Base-by-base conservation (phyloP, 2,113 vertebrate genomes). In the Formicarius rufipectus region DNA sequence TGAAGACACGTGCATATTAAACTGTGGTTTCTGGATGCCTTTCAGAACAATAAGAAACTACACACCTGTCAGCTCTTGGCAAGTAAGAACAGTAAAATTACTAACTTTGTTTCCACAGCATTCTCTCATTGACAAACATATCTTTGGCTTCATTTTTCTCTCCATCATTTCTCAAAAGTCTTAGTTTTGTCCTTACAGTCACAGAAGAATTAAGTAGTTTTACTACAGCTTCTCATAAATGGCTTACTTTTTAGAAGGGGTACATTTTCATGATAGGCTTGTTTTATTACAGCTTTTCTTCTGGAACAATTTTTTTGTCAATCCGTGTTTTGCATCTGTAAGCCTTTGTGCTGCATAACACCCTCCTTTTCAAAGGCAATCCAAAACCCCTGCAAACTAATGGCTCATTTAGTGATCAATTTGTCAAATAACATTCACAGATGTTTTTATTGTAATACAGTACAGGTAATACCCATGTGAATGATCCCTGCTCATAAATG, bases 31-130 rank as follows among this genome's bases (percentile, higher is more conserved):
- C 96, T 97, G 97, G 97, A 98, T 96, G 95, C 55, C 72, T 92
- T 97, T 97, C 97, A 98, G 96, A 98, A 97, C 97, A 98, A 98
- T 96, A 95, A 97, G 94, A 96, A 98, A 95, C 90, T 42, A 76
- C 95, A 97, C 97, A 98, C 98, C 98, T 98, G 98, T 98, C 92
- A 95, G 93, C 69, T 96, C 94, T 97, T 98, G 97, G 97, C 97
- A 98, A 95, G 87, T 77, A 58, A 71, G 45, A 85, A 81, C 49
- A 92, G 84, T 94, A 68, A 97, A 97, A 97, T 97, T 97, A 94
- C 96, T 94, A 89, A 97, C 79, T 95, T 91, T 97, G 94, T 97
- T 97, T 97, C 92, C 87, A 95, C 75, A 81, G 93, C 82, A 95
- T 96, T 98, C 84, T 95, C 79, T 97, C 92, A 83, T 89, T 95